Conservation (phyloP, 2,888 invertebrate genomes). For the Halocaridina rubra region DNA sequence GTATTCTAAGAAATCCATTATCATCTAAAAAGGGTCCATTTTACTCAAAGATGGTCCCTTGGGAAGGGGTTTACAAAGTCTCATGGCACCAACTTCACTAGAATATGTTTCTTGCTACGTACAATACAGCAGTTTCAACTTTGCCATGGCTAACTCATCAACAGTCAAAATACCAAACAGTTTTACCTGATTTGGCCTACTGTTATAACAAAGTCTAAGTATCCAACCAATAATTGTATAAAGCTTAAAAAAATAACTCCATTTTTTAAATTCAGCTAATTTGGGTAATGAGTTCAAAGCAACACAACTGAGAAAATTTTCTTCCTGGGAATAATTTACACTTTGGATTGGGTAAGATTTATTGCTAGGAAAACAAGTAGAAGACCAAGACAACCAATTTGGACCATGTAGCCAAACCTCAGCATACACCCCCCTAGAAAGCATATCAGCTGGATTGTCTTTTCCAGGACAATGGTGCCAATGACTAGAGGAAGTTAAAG, state of each 20-base stretch:
- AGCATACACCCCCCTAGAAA: conserved; percentile 13
- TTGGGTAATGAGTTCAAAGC: not conserved
- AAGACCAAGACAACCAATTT: not conserved
- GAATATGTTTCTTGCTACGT: not conserved
- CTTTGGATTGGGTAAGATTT: not conserved
- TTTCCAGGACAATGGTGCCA: conserved; percentile 30
- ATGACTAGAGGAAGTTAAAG: conserved; percentile 25
- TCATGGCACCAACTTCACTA: not conserved
- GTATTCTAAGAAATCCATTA: not conserved
- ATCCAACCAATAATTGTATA: not conserved
- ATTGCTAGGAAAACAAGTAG: not conserved
- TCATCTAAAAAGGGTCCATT: not conserved
- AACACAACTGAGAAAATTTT: not conserved
- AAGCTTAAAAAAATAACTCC: not conserved
- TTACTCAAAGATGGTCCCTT: not conserved
- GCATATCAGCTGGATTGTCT: conserved; percentile 22
- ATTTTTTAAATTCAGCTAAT: not conserved
- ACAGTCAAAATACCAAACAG: not conserved
- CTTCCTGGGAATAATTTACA: not conserved
- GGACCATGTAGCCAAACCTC: conserved; percentile 19
- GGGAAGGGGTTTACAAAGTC: not conserved
- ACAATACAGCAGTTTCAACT: not conserved
- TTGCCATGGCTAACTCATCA: not conserved
- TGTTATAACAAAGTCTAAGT: not conserved
- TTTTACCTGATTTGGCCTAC: not conserved